phyloP scores from a whole-genome alignment of 92 coral and sea anemone species.

The Epizoanthus illoricatus region DNA sequence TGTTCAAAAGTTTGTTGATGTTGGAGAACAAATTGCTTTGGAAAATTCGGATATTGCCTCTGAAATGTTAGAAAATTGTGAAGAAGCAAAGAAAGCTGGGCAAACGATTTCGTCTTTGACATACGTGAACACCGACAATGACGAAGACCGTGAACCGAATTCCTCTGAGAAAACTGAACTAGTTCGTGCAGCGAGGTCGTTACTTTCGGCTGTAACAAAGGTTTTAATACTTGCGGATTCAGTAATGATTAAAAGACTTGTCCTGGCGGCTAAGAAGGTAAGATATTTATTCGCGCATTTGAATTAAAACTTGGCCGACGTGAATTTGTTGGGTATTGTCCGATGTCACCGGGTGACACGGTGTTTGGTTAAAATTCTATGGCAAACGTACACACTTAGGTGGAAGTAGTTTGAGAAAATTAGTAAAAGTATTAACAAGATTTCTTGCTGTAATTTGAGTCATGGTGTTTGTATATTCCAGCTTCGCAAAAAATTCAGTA shows the following conservation, averaged over 20 bases:
- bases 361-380: background rate
- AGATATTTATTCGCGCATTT: slow-evolving; percentile 11
- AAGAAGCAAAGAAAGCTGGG: slow-evolving; percentile 92
- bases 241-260: slow-evolving; percentile 87
- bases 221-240: slow-evolving; percentile 94
- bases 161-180: slow-evolving; percentile 68
- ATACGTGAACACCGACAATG: slow-evolving; percentile 46
- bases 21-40: slow-evolving; percentile 92
- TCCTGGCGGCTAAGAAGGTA: slow-evolving; percentile 94
- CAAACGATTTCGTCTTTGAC: slow-evolving; percentile 84
- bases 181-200: slow-evolving; percentile 88
- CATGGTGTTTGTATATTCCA: background rate
- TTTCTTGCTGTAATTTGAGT: background rate
- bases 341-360: background rate
- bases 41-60: slow-evolving; percentile 91
- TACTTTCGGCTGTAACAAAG: slow-evolving; percentile 89
- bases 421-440: background rate
- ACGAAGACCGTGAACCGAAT: slow-evolving; percentile 55
- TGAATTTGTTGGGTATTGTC: background rate
- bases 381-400: background rate
- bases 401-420: background rate
- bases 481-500: slow-evolving; percentile 4
- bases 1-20: slow-evolving; percentile 84
- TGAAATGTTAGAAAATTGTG: slow-evolving; percentile 94
- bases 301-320: slow-evolving; percentile 16